Conservation (phyloP, 2,888 invertebrate genomes). For the Stenchaetothrips biformis region DNA sequence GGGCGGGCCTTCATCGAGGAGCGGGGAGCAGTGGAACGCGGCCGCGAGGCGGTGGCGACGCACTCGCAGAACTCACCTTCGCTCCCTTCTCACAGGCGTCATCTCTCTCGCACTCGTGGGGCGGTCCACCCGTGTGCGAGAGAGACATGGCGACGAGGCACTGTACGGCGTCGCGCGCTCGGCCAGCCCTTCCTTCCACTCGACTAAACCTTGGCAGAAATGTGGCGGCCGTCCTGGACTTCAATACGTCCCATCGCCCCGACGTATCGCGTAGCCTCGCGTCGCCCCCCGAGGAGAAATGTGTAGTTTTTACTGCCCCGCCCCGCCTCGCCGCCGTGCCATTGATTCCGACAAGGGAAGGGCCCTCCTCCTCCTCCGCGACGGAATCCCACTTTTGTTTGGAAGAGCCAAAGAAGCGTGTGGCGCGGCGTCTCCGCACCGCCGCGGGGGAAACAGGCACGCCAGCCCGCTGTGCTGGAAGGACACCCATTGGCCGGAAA, state of each 20-base stretch:
- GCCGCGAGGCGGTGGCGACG: no score
- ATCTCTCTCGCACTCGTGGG: not conserved
- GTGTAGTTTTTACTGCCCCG: not conserved
- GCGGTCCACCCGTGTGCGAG: no score
- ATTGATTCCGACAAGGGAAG: not conserved
- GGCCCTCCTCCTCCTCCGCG: not conserved
- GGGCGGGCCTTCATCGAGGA: no score
- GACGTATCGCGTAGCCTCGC: not conserved
- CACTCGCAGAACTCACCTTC: not conserved
- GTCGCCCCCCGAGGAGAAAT: not conserved
- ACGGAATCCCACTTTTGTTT: not conserved
- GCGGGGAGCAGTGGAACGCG: no score
- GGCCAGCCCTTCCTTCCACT: not conserved
- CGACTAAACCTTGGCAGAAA: not conserved
- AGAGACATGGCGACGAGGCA: no score
- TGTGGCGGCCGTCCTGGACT: not conserved
- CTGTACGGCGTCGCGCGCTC: no score
- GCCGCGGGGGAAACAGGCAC: not conserved
- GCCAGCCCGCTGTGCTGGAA: no score
- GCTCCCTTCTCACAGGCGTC: not conserved
- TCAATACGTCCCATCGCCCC: not conserved
- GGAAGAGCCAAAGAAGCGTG: not conserved
- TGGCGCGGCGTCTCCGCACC: not conserved
- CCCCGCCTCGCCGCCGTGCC: not conserved
- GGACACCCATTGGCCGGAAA: no score